Evolutionary conservation across 1,140 invertebrate genomes (phyloP).

Genomic region (Drosophila erecta): DNA sequence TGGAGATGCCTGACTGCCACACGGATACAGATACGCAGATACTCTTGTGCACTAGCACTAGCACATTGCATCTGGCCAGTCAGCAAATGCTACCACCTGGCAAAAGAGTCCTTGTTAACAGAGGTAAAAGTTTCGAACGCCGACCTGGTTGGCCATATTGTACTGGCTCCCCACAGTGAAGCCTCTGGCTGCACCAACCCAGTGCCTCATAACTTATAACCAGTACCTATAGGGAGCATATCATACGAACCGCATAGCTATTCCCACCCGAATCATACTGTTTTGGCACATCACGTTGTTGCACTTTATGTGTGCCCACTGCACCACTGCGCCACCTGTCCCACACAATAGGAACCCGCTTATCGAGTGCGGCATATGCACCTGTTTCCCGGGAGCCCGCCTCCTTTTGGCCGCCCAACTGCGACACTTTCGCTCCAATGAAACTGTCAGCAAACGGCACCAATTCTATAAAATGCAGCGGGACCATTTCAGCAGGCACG

Average conservation of each 20-base stretch:
- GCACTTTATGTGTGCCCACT: background rate
- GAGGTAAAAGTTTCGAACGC: conserved; percentile 9
- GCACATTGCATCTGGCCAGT: conserved; percentile 39
- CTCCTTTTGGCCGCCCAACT: conserved; percentile 6
- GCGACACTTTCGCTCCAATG: conserved; percentile 47
- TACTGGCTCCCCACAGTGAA: background rate
- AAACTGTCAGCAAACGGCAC: conserved; percentile 57
- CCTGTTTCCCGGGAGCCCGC: conserved; percentile 19
- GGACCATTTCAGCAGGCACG: conserved; percentile 47
- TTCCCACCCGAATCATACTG: too few relatives aligned
- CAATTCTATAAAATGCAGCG: conserved; percentile 38
- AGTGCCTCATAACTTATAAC: too few relatives aligned
- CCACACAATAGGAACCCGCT: conserved; percentile 9
- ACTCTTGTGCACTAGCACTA: conserved; percentile 31
- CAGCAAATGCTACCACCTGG: conserved; percentile 37
- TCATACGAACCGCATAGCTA: too few relatives aligned
- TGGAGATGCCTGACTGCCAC: conserved; percentile 6
- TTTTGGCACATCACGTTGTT: background rate
- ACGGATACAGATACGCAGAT: conserved; percentile 32
- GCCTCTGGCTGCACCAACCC: background rate
- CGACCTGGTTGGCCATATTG: conserved; percentile 11
- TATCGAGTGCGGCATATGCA: conserved; percentile 35
- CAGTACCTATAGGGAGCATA: too few relatives aligned
- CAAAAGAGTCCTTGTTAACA: conserved; percentile 26
- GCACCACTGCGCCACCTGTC: background rate